phyloP scores from a whole-genome alignment of 2,797 vertebrate genomes.

The Lepilemur septentrionalis region DNA sequence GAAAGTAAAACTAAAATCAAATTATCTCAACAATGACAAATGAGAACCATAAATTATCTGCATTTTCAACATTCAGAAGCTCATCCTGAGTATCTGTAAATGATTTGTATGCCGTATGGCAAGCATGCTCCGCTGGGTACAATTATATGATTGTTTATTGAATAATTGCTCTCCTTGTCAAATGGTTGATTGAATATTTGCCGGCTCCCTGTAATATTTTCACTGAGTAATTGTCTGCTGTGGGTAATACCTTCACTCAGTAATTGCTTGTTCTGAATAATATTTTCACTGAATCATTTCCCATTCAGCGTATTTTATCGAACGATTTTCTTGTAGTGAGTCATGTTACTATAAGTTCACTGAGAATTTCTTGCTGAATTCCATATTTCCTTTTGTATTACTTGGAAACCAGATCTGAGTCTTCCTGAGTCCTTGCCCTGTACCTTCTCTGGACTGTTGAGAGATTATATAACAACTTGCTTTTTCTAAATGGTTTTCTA shows the following conservation, averaged over 20 bases:
- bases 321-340: slow-evolving; percentile 81
- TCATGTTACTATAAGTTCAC: slow-evolving; percentile 81
- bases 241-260: slow-evolving; percentile 84
- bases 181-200: slow-evolving; percentile 85
- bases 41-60: slow-evolving; percentile 79
- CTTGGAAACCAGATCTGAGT: slow-evolving; percentile 15
- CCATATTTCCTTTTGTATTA: slow-evolving; percentile 72
- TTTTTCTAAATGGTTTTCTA: slow-evolving; percentile 31
- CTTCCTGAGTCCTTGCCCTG: background rate
- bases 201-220: slow-evolving; percentile 82
- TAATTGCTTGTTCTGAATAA: slow-evolving; percentile 86
- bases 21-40: slow-evolving; percentile 75
- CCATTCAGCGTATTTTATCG: slow-evolving; percentile 81
- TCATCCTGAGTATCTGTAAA: slow-evolving; percentile 77
- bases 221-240: slow-evolving; percentile 85
- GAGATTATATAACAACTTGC: background rate
- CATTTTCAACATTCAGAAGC: slow-evolving; percentile 64
- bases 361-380: slow-evolving; percentile 74
- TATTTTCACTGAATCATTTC: slow-evolving; percentile 86
- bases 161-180: slow-evolving; percentile 87
- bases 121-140: slow-evolving; percentile 81
- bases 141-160: slow-evolving; percentile 87
- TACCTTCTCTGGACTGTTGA: background rate
- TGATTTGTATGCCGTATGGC: slow-evolving; percentile 79
- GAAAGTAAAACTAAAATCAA: slow-evolving; percentile 74